Percentiles rank a stretch among this genome's conserved stretches.
phyloP scores from a whole-genome alignment of 2,888 invertebrate species.

The Thecophora atra region DNA sequence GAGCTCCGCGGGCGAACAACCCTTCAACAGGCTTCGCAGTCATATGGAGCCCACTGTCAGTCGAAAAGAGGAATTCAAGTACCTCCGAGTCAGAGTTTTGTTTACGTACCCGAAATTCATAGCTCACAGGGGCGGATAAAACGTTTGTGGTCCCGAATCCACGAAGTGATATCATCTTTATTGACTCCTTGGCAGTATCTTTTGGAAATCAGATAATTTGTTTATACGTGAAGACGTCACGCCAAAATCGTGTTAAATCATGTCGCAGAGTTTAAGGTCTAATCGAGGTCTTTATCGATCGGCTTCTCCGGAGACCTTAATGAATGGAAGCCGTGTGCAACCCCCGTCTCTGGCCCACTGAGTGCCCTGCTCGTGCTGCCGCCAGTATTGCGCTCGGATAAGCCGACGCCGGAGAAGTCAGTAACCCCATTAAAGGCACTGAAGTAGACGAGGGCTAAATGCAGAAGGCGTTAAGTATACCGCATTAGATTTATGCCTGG shows the following conservation, averaged over 20 bases:
- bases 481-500: constrained; percentile 63
- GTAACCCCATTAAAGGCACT: constrained; percentile 38
- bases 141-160: no score
- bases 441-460: constrained; percentile 26
- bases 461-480: constrained; percentile 53
- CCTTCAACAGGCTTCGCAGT: no score
- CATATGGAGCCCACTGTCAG: no score
- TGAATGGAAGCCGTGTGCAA: constrained; percentile 64
- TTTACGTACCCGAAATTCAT: no score
- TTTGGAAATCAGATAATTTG: no score
- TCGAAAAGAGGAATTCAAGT: no score
- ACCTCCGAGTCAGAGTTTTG: no score
- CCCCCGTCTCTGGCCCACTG: constrained; percentile 44
- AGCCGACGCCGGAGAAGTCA: constrained; percentile 36
- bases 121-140: no score
- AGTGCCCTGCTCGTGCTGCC: constrained; percentile 19
- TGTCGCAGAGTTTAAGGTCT: neutral
- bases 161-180: no score
- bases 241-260: neutral
- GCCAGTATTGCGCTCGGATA: neutral
- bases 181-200: no score
- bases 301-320: constrained; percentile 57
- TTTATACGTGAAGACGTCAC: no score
- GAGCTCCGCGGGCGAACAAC: no score
- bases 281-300: constrained; percentile 11